These are phyloP conservation scores for Drosophila yooni DNA, from an alignment of 2,888 invertebrate species.

Conservation along the genomic window DNA sequence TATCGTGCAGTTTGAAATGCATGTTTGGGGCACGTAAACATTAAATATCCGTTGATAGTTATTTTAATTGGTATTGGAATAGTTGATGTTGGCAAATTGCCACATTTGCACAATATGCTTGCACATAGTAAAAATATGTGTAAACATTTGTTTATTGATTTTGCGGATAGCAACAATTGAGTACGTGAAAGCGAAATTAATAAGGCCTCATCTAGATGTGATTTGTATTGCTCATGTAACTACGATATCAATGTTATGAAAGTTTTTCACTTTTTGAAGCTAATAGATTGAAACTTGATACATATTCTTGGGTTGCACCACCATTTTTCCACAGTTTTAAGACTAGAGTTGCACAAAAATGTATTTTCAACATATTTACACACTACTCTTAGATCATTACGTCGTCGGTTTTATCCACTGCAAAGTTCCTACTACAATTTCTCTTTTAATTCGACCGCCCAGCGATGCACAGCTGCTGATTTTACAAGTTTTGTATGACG, in stretches of 20 bases:
- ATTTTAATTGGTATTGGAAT: background rate
- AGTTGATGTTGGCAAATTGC: constrained; percentile 11
- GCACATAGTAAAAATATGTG: no score
- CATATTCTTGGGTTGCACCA: background rate
- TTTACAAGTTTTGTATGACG: constrained; percentile 59
- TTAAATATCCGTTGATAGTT: background rate
- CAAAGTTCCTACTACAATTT: background rate
- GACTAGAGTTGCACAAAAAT: no score
- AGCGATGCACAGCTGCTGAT: constrained; percentile 53
- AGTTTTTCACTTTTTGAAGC: background rate
- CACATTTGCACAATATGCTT: background rate
- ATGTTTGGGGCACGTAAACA: background rate
- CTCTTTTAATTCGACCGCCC: constrained; percentile 42
- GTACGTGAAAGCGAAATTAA: background rate
- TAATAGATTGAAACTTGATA: background rate
- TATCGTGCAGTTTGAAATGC: constrained; percentile 10
- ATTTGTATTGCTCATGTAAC: background rate
- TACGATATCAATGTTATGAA: background rate
- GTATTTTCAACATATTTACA: background rate
- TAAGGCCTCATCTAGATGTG: background rate
- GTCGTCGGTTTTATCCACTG: background rate
- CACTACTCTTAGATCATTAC: background rate
- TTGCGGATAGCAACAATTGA: background rate
- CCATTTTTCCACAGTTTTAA: background rate
- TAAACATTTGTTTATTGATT: background rate